Conservation (phyloP, 2,888 invertebrate species). For the Prosapia bicincta region DNA sequence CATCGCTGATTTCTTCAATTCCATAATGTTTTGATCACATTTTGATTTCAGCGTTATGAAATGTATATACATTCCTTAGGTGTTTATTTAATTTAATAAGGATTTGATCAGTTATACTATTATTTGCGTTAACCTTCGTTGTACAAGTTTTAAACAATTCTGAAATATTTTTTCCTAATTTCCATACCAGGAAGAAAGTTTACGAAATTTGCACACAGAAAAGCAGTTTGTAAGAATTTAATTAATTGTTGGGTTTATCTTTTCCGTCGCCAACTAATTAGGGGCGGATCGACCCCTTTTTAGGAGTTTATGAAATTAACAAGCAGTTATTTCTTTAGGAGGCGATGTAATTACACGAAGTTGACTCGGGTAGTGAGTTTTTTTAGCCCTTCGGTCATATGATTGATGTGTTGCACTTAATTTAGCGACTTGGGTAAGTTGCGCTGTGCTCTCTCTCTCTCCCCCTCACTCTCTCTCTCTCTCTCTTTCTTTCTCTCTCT, state of each 20-base stretch:
- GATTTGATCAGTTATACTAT: too few species aligned
- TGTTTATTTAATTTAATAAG: too few species aligned
- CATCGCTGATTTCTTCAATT: too few species aligned
- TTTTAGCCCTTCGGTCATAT: not conserved
- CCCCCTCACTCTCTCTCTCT: too few species aligned
- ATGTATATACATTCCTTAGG: too few species aligned
- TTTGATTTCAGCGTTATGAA: too few species aligned
- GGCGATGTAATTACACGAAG: not conserved
- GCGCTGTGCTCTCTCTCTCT: too few species aligned
- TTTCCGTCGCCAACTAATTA: not conserved
- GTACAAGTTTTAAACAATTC: too few species aligned
- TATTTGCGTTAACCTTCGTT: too few species aligned
- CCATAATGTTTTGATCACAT: too few species aligned
- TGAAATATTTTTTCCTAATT: too few species aligned
- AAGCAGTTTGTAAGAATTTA: not conserved
- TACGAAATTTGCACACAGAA: not conserved
- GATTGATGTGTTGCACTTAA: not conserved
- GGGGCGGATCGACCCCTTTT: not conserved
- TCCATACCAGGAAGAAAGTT: not conserved
- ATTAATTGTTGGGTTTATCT: not conserved
- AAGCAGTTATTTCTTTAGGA: not conserved
- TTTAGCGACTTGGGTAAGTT: not conserved
- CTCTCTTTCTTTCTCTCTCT: too few species aligned
- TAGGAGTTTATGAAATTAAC: not conserved
- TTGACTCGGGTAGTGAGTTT: not conserved